Conservation (phyloP, 2,113 vertebrate genomes). For the Urocolius indicus region DNA sequence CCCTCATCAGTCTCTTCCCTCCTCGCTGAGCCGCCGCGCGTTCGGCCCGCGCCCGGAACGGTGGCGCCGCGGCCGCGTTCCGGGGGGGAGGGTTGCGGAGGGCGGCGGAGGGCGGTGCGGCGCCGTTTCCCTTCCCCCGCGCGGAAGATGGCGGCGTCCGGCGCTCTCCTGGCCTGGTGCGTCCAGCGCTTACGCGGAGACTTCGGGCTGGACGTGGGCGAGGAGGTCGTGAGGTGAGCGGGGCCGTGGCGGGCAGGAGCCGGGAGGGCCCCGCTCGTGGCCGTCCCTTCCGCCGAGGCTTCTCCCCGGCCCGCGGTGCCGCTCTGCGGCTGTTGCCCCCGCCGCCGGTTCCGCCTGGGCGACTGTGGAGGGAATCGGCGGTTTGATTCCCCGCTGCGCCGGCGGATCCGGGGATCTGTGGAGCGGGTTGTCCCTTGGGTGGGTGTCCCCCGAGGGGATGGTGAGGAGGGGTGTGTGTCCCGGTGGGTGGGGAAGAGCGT, state of each 20-base stretch:
- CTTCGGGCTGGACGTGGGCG: conserved; percentile 89
- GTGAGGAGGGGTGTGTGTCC: too few species aligned
- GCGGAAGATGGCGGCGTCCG: conserved; percentile 64
- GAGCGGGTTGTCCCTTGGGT: neutral
- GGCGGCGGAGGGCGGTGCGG: neutral
- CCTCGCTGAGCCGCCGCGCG: too few species aligned
- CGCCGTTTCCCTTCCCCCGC: conserved; percentile 22
- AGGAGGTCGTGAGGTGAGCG: conserved; percentile 91
- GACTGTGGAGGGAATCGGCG: fast-evolving
- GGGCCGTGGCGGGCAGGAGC: neutral
- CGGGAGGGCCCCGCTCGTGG: neutral
- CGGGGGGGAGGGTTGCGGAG: neutral
- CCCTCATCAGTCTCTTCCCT: too few species aligned
- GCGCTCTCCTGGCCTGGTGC: conserved; percentile 83
- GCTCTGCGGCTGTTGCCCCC: neutral
- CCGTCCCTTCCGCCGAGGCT: too few species aligned
- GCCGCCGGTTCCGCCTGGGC: too few species aligned
- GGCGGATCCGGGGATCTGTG: too few species aligned
- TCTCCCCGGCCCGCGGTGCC: neutral
- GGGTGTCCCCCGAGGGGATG: neutral
- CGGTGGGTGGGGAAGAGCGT: fast-evolving
- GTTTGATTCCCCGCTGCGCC: neutral
- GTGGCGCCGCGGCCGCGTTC: neutral
- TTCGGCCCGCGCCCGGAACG: conserved; percentile 9
- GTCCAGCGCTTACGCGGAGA: conserved; percentile 82